Evolutionary conservation across 2,797 vertebrate genomes (phyloP).

Genomic region (Geotrypetes seraphini): DNA sequence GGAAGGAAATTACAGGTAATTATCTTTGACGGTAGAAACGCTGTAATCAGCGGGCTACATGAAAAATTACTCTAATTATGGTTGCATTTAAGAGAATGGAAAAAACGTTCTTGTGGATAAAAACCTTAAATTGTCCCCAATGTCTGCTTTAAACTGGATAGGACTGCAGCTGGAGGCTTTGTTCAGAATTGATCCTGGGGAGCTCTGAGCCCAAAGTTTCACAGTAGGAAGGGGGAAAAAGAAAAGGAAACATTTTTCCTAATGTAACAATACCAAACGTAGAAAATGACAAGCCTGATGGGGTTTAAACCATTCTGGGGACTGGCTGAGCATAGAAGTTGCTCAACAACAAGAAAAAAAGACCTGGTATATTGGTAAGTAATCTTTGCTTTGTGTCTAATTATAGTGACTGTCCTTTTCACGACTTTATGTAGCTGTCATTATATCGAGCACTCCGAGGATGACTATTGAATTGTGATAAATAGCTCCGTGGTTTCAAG

Average conservation of each 20-base stretch:
- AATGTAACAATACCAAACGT: conserved; percentile 95
- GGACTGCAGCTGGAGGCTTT: conserved; percentile 99
- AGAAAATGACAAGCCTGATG: conserved; percentile 93
- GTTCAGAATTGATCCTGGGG: conserved; percentile 97
- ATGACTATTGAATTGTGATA: conserved; percentile 74
- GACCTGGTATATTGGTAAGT: conserved; percentile 84
- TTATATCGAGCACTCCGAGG: conserved; percentile 66
- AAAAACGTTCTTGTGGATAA: conserved; percentile 96
- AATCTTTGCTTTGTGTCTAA: conserved; percentile 77
- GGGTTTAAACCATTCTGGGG: conserved; percentile 84
- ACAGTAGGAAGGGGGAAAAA: conserved; percentile 84
- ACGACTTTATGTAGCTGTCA: conserved; percentile 68
- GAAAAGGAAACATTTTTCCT: conserved; percentile 93
- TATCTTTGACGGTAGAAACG: conserved; percentile 99
- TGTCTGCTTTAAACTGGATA: conserved; percentile 99
- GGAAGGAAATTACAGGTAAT: conserved; percentile 99
- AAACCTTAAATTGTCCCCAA: conserved; percentile 99
- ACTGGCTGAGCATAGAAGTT: conserved; percentile 69
- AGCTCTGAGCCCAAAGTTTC: conserved; percentile 94
- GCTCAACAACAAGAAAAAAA: conserved; percentile 54
- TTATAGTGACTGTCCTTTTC: conserved; percentile 76
- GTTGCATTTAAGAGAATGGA: conserved; percentile 99
- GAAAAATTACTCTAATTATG: conserved; percentile 99
- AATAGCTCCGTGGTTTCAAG: conserved; percentile 71
- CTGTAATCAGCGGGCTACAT: conserved; percentile 99